Evolutionary conservation across 92 coral and sea anemone species (phyloP).

Genomic region (Ricordea florida): DNA sequence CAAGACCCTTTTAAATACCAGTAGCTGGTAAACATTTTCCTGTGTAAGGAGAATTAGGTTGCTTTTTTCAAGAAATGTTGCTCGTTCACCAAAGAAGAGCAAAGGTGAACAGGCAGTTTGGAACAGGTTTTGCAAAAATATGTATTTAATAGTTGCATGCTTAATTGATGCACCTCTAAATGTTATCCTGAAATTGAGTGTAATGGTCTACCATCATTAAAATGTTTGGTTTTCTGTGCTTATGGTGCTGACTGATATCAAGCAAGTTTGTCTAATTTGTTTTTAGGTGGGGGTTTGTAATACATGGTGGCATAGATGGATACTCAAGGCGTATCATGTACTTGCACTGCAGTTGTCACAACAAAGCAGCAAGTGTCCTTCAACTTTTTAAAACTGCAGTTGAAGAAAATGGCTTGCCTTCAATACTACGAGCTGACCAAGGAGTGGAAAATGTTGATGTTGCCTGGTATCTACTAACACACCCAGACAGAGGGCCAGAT

Average conservation of each 20-base stretch:
- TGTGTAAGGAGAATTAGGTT: no score
- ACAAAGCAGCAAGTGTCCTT: slow-evolving; percentile 66
- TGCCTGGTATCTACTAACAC: slow-evolving; percentile 41
- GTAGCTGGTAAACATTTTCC: neutral
- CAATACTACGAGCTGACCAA: slow-evolving; percentile 59
- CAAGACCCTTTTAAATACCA: neutral
- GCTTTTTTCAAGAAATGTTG: no score
- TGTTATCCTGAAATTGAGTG: no score
- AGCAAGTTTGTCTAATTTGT: neutral
- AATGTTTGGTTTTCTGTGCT: no score
- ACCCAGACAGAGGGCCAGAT: slow-evolving; percentile 60
- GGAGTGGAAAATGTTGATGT: slow-evolving; percentile 70
- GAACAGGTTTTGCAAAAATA: neutral
- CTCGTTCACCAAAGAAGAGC: slow-evolving; percentile 11
- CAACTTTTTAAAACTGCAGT: slow-evolving; percentile 54
- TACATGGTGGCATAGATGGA: slow-evolving; percentile 66
- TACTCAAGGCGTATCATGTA: slow-evolving; percentile 53
- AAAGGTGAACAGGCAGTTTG: slow-evolving; percentile 7
- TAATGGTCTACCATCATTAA: no score
- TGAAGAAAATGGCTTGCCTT: slow-evolving; percentile 53
- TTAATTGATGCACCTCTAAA: no score
- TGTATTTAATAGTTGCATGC: no score
- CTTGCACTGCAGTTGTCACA: slow-evolving; percentile 50
- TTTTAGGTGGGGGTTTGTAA: slow-evolving; percentile 65
- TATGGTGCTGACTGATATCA: no score